A percentile compares a stretch with the other conserved stretches of the same genome.
Evolutionary conservation across 1,140 invertebrate species (phyloP).

Genomic region (Leptonema lineaticorne): DNA sequence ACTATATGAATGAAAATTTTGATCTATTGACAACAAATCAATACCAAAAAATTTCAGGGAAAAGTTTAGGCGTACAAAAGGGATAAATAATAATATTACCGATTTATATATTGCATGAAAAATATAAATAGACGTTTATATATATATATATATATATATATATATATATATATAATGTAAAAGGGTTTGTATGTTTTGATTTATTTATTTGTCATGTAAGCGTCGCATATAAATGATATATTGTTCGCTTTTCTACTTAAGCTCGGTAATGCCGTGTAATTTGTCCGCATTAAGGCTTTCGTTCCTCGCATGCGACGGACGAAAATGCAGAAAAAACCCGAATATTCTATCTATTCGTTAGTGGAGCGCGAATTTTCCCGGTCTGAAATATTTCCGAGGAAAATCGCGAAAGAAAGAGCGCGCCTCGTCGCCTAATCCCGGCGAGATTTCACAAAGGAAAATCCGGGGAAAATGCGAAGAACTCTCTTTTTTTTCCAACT

Average conservation of each 20-base stretch:
- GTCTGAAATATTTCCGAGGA: background rate
- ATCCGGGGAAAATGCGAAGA: background rate
- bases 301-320: background rate
- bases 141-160: background rate
- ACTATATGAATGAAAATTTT: no score
- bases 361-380: background rate
- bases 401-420: no score
- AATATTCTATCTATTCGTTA: background rate
- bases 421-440: background rate
- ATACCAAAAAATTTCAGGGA: no score
- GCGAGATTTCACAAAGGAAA: background rate
- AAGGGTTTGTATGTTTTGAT: background rate
- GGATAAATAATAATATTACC: no score
- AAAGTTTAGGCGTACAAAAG: no score
- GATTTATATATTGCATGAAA: no score
- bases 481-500: background rate
- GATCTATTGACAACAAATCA: no score
- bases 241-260: background rate
- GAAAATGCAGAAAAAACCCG: constrained; percentile 7
- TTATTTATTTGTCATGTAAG: background rate
- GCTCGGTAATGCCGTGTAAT: constrained; percentile 5
- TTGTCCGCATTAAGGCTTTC: constrained; percentile 2
- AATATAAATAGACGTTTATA: no score
- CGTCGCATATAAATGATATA: background rate
- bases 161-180: background rate